Base-by-base conservation (phyloP, 1,140 invertebrate species). In the Telenomus remus region DNA sequence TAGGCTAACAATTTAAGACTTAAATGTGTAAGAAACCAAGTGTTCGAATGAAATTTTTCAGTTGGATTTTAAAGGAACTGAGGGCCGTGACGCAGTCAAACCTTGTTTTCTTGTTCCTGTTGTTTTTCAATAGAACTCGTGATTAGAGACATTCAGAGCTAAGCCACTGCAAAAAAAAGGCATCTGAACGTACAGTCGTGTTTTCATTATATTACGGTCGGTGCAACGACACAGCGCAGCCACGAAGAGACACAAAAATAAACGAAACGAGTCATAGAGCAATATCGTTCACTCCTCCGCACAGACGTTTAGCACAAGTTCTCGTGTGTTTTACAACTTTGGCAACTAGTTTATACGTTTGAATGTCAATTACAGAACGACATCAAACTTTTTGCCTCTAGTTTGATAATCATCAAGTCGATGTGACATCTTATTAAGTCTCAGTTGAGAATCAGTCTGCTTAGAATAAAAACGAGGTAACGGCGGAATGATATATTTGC, bases 161-260 rank as follows among this genome's bases (percentile, higher is more conserved):
- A 3, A 27, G 6, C 2, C 2, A 6, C 19, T 9, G 14, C 44
- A 56, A 42, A 66, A n/a, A n/a, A 56, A 51, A 54, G 46, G 48
- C 37, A 10, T 43, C 37, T 15, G 51, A 37, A 56, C 53, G 43
- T 15, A 49, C 43, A 44, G 51, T 50, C 63, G 56, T 19, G 46
- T 49, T 46, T 51, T 27, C 64, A 47, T 51, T 54, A 34, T 46
- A 44, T 16, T 4, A 39, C n/a, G n/a, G 8, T 27, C 19, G 19
- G 19, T 27, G 19, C 19, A 6, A 27, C 19, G 19, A 27, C 19
- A 27, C 19, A 27, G 19, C 19, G 44, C 44, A 46, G 51, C 48
- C 63, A 57, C 51, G 51, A 68, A 68, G 19, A 37, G 51, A 54
- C n/a, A 57, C 54, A 57, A 57, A 68, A 68, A 68, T 68, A 57